Percentiles rank a stretch among this genome's conserved stretches.
These are phyloP conservation scores for Vimba vimba DNA, from an alignment of 2,113 vertebrate species.

Conservation along the genomic window DNA sequence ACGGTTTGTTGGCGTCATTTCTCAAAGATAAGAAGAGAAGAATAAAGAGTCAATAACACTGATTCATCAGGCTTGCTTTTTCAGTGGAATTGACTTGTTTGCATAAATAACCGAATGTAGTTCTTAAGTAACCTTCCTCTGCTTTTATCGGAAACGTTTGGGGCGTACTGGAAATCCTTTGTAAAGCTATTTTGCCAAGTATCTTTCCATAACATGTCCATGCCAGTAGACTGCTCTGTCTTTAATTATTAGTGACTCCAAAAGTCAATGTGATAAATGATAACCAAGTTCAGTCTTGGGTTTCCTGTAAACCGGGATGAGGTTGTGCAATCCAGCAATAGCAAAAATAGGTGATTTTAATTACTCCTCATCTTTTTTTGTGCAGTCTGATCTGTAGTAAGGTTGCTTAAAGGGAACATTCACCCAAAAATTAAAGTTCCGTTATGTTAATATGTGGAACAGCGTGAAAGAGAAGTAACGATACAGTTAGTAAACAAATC, in stretches of 20 bases:
- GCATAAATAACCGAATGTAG: conserved; percentile 27
- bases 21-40: neutral
- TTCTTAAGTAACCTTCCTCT: conserved; percentile 48
- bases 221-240: conserved; percentile 28
- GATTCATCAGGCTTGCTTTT: neutral
- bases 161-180: conserved; percentile 39
- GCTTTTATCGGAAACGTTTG: conserved; percentile 49
- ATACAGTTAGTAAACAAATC: too few relatives aligned
- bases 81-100: neutral
- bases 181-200: conserved; percentile 27
- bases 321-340: neutral
- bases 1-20: neutral
- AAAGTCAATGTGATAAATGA: conserved; percentile 8
- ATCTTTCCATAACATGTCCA: conserved; percentile 25
- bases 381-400: neutral
- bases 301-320: neutral
- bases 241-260: conserved; percentile 20
- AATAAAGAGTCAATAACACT: neutral
- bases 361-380: neutral
- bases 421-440: too few relatives aligned
- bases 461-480: neutral
- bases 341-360: neutral
- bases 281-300: neutral
- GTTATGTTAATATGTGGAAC: neutral
- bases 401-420: neutral